Base-by-base conservation (phyloP, 2,113 vertebrate species). In the Acrocephalus arundinaceus region DNA sequence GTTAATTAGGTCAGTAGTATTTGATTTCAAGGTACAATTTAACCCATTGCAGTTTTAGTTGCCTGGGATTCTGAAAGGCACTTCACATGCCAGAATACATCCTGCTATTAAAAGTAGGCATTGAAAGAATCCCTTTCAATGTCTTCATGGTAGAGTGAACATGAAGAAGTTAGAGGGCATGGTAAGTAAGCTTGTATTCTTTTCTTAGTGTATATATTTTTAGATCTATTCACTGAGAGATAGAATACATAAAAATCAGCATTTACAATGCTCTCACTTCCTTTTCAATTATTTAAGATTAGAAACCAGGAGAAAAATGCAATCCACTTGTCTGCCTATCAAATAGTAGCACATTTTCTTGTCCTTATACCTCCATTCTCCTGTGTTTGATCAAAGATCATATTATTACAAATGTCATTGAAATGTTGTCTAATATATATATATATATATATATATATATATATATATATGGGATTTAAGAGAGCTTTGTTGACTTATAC, bases 1-100 rank as follows among this genome's bases (percentile, higher is more conserved):
- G 71, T 79, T 96, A 95, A 96, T 95, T 96, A 94, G 67, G 51
- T 89, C 76, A 87, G 49, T 85, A 54, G 16, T 35, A 85, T 89
- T 94, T 89, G 45, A 94, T 91, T 85, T 91, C 41, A 49, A 57
- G 78, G 58, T 79, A 75, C 66, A 91, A 59, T 93, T 65, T 92
- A 85, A 87, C 71, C 52, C 84, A 41, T 17, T 54, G 23, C 31
- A 83, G 31, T 45, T 96, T 93, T 85, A 74, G 19, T 80, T 93
- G 73, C 51, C 15, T 41, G 11, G 77, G 46, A 48, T 93, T 46
- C 30, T 1, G 5, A 91, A 96, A 96, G 39, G 33, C 4, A 52
- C 21, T 77, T 89, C 39, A 52, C 24, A 39, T 71, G 46, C 5
- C 46, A 80, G 51, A 83, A 72, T 9, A 63, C 5, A 85, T 66